These are phyloP conservation scores for Acanthisitta chloris DNA, from an alignment of 2,113 vertebrate species.

Conservation along the genomic window DNA sequence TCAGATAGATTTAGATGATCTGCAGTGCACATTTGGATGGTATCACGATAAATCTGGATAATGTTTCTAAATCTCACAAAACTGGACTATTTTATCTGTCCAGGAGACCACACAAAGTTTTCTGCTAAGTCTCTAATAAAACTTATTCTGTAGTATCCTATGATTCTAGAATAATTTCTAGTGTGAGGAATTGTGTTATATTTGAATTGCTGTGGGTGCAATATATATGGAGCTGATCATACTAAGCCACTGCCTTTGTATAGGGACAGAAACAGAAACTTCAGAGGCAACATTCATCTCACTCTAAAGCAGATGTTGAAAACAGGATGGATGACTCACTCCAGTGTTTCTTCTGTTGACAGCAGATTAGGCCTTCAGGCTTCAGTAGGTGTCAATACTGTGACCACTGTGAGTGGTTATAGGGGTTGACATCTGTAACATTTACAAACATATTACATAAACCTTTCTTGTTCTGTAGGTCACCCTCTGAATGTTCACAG, in stretches of 20 bases:
- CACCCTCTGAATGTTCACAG: neutral
- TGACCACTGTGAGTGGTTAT: neutral
- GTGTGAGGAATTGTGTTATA: neutral
- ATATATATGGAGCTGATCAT: neutral
- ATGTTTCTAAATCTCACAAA: neutral
- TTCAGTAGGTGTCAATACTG: neutral
- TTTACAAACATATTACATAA: neutral
- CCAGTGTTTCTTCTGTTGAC: neutral
- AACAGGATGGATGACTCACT: neutral
- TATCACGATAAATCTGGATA: neutral
- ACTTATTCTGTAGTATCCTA: neutral
- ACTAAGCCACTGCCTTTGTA: neutral
- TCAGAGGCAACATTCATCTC: neutral
- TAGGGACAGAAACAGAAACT: neutral
- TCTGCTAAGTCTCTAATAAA: neutral
- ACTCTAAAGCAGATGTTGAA: neutral
- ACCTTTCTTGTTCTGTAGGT: neutral
- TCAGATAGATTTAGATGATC: neutral
- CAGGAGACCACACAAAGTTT: neutral
- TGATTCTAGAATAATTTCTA: neutral
- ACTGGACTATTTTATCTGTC: fast-evolving
- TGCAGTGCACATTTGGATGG: neutral
- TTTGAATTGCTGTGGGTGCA: neutral
- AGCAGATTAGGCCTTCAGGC: neutral
- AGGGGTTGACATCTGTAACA: too few species aligned